A percentile compares a stretch with the other conserved stretches of the same genome.
Conservation (phyloP, 2,113 vertebrate genomes). For the Hiodon alosoides region DNA sequence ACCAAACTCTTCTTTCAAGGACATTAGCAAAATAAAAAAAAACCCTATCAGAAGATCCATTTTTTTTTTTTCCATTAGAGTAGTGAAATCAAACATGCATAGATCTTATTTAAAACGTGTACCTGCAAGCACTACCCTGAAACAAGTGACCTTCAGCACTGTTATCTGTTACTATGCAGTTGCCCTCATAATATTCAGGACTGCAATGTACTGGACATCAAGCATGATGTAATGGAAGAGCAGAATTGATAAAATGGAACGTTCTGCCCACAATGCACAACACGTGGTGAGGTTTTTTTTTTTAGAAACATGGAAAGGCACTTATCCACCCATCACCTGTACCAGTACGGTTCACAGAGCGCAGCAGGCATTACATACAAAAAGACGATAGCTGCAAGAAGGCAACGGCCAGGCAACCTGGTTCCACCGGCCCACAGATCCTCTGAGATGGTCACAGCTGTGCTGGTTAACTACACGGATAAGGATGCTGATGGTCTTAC, state of each 20-base stretch:
- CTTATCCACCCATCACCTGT: constrained; percentile 61
- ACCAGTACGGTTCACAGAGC: constrained; percentile 64
- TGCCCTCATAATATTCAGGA: constrained; percentile 6
- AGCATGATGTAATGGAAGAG: constrained; percentile 47
- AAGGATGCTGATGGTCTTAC: neutral
- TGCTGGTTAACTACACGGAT: too few relatives aligned
- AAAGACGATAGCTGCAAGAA: constrained; percentile 39
- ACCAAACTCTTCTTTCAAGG: constrained; percentile 44
- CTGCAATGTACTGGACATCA: constrained; percentile 33
- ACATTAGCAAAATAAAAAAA: constrained; percentile 35
- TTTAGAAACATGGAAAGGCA: constrained; percentile 51
- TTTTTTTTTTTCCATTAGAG: constrained; percentile 43
- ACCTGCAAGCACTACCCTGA: constrained; percentile 47
- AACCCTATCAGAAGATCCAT: constrained; percentile 41
- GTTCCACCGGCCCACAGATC: constrained; percentile 17
- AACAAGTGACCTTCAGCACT: constrained; percentile 63
- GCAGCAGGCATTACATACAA: constrained; percentile 50
- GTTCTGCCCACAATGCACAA: neutral
- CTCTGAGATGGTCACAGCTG: constrained; percentile 32
- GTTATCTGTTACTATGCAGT: constrained; percentile 44
- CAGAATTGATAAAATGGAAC: too few relatives aligned
- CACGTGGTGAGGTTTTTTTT: constrained; percentile 28
- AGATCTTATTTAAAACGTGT: constrained; percentile 54
- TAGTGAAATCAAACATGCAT: constrained; percentile 59
- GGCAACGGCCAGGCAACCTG: constrained; percentile 15